A percentile compares a stretch with the other conserved stretches of the same genome.
Conservation (phyloP, 2,888 invertebrate genomes). For the Acholoe squamosa region DNA sequence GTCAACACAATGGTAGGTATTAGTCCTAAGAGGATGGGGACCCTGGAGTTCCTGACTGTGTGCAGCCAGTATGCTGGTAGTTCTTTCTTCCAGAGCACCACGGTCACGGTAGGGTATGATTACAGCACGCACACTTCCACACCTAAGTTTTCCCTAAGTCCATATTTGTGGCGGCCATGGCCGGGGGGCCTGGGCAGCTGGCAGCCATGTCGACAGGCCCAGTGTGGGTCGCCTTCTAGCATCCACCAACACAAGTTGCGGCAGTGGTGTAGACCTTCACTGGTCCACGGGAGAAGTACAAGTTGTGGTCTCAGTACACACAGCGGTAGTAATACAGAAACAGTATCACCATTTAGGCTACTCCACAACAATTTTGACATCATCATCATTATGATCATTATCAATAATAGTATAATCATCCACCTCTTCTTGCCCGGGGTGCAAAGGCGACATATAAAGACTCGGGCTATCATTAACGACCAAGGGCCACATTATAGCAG, state of each 20-base stretch:
- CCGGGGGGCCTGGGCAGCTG: neutral
- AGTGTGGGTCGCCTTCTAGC: neutral
- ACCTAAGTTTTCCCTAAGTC: constrained; percentile 40
- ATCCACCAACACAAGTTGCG: constrained; percentile 26
- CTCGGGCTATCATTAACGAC: neutral
- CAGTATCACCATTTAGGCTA: constrained; percentile 46
- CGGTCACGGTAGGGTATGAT: constrained; percentile 5
- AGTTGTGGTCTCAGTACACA: constrained; percentile 5
- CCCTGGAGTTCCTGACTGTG: no score
- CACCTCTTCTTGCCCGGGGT: constrained; percentile 49
- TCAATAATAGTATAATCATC: constrained; percentile 39
- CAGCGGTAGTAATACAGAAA: constrained; percentile 47
- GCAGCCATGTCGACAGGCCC: neutral
- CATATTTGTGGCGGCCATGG: constrained; percentile 9
- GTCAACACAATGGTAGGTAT: no score
- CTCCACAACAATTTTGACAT: constrained; percentile 45
- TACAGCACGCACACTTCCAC: constrained; percentile 16
- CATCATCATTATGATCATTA: constrained; percentile 30
- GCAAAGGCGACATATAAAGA: constrained; percentile 47
- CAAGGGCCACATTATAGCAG: constrained; percentile 3
- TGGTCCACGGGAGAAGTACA: constrained; percentile 22
- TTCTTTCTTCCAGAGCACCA: neutral
- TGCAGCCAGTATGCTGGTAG: neutral
- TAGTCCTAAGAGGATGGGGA: no score
- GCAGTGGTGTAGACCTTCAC: neutral